phyloP scores from a whole-genome alignment of 1,140 invertebrate species.

The Zaprionus kolodkinae region DNA sequence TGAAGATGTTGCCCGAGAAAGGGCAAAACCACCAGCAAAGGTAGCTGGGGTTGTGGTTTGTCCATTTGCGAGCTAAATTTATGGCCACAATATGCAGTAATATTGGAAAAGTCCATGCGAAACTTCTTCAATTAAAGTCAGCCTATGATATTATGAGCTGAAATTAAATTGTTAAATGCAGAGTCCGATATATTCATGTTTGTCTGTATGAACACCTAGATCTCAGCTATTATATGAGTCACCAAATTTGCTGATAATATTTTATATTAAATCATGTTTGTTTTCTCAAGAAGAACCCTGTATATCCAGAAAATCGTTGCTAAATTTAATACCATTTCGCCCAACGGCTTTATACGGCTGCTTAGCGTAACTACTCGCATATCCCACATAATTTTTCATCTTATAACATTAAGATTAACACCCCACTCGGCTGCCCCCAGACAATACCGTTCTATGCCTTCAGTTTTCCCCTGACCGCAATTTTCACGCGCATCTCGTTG shows the following conservation, averaged over 20 bases:
- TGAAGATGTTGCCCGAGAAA: slow-evolving; percentile 10
- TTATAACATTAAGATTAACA: slow-evolving; percentile 27
- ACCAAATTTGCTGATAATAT: too few relatives aligned
- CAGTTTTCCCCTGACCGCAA: slow-evolving; percentile 31
- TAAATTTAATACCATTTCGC: background rate
- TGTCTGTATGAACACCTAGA: too few relatives aligned
- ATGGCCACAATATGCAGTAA: slow-evolving; percentile 38
- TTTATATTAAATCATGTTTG: too few relatives aligned
- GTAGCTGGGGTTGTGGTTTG: slow-evolving; percentile 5
- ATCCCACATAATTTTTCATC: slow-evolving; percentile 16
- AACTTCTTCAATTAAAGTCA: background rate
- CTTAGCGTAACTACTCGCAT: background rate
- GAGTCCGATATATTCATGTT: too few relatives aligned
- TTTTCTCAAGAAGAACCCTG: too few relatives aligned
- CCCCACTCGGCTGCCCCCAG: slow-evolving; percentile 14
- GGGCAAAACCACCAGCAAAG: background rate
- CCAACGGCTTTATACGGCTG: background rate
- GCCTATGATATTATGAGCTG: background rate
- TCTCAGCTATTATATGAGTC: too few relatives aligned
- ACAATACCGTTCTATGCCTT: background rate
- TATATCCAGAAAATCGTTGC: too few relatives aligned
- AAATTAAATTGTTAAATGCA: too few relatives aligned
- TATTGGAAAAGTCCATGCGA: slow-evolving; percentile 7
- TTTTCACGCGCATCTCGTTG: slow-evolving; percentile 48
- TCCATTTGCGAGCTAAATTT: slow-evolving; percentile 37